Evolutionary conservation across 2,888 invertebrate species (phyloP), one percentile per base, ranked within the genome.

Genomic region (Aleiodes testaceus): DNA sequence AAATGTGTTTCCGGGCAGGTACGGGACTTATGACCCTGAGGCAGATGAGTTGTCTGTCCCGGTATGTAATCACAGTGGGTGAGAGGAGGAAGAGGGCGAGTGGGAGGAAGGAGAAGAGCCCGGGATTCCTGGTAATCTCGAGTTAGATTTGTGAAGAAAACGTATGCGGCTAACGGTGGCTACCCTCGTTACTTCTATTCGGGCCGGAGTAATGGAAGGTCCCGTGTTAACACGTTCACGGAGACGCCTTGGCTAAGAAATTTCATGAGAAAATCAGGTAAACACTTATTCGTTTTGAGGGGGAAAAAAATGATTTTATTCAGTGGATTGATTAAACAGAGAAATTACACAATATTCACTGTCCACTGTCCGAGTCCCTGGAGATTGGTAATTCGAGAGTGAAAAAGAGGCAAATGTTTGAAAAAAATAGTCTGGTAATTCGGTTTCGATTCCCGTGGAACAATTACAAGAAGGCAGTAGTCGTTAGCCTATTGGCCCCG

Each of bases 391-490:
- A n/a, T 3, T 7, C 12, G 44, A n/a, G 44, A n/a, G n/a, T 3
- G 11, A 44, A 18, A 14, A 59, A 36, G 0, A 1, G 16, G 30
- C 7, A 7, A 18, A 16, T 16, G 7, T 14, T 7, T 7, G 9
- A 20, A 20, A 53, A 53, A 20, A 16, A 18, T 52, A 52, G 12
- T 26, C 26, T 26, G 77, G 79, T 77, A 79, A 80, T 80, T 77
- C 79, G 79, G 14, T 36, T 78, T 79, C 78, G 79, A 79, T 79
- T 78, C 74, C 76, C 55, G 74, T 71, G 18, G 81, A 82, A 84
- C 85, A 85, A 85, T 85, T 85, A 84, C 84, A 83, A 82, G 82
- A 80, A 73, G 81, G 81, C 83, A 80, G 84, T 85, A 85, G 85
- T 85, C 83, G 85, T 85, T 85, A 85, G 82, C 85, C 85, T 85